phyloP scores from a whole-genome alignment of 2,113 vertebrate genomes.

The Plecotus auritus region DNA sequence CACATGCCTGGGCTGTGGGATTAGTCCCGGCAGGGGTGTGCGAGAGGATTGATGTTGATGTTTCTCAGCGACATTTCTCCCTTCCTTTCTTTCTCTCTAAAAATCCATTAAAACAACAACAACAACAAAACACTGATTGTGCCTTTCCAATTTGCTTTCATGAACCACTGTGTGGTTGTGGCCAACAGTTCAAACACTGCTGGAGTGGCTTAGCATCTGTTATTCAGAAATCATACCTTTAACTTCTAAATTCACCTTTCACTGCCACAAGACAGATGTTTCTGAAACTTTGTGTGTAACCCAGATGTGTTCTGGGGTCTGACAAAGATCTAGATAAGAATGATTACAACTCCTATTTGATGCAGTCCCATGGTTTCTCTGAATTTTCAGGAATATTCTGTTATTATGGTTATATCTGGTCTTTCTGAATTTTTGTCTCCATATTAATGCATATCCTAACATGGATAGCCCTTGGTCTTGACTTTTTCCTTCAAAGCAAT shows the following conservation, averaged over 20 bases:
- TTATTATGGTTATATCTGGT: not conserved
- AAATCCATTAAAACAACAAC: too few relatives aligned
- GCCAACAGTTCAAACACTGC: not conserved
- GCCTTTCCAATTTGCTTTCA: not conserved
- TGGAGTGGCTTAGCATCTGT: not conserved
- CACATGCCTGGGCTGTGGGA: too few relatives aligned
- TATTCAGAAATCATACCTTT: not conserved
- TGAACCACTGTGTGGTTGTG: not conserved
- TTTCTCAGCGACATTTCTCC: too few relatives aligned
- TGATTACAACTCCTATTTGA: not conserved
- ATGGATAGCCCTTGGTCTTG: not conserved
- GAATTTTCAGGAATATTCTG: not conserved
- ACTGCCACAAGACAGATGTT: not conserved
- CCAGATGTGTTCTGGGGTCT: not conserved
- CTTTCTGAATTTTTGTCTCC: not conserved
- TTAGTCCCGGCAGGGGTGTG: too few relatives aligned
- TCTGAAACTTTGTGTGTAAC: not conserved
- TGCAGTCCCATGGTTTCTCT: not conserved
- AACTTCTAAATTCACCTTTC: not conserved
- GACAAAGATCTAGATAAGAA: not conserved
- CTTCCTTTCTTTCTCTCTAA: too few relatives aligned
- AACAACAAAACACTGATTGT: not conserved
- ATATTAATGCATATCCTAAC: not conserved
- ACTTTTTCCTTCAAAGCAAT: not conserved
- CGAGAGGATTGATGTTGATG: too few relatives aligned